Percentiles rank a stretch among this genome's conserved stretches.
phyloP scores from a whole-genome alignment of 2,113 vertebrate species.

The Rhombomys opimus region DNA sequence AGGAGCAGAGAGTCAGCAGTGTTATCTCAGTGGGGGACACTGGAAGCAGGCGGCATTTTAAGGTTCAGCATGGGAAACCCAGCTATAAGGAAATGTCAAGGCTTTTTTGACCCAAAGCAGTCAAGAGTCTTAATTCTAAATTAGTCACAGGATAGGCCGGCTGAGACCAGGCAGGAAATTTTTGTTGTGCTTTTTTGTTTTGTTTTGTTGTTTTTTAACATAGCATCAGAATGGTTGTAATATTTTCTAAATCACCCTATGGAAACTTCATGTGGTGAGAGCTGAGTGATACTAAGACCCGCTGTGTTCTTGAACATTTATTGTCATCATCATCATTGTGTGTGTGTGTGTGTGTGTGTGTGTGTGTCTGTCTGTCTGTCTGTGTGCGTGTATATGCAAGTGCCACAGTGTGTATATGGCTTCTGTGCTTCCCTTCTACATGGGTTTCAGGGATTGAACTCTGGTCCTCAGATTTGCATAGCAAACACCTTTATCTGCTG shows the following conservation, averaged over 20 bases:
- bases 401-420: background rate
- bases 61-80: background rate
- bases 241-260: background rate
- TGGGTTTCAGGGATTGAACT: background rate
- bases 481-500: background rate
- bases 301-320: background rate
- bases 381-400: background rate
- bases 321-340: background rate
- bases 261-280: background rate
- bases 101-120: background rate
- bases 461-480: too few relatives aligned
- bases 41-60: constrained; percentile 4
- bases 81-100: background rate
- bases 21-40: background rate
- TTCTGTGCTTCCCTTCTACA: background rate
- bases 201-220: background rate
- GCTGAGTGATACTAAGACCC: background rate
- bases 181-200: background rate
- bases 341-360: background rate
- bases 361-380: background rate
- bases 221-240: background rate
- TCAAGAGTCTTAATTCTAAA: background rate
- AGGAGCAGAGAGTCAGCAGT: background rate
- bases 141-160: background rate
- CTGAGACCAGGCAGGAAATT: background rate